Evolutionary conservation across 2,113 vertebrate genomes (phyloP), one percentile per base, ranked within the genome.

Genomic region (Telmatochromis sp.): DNA sequence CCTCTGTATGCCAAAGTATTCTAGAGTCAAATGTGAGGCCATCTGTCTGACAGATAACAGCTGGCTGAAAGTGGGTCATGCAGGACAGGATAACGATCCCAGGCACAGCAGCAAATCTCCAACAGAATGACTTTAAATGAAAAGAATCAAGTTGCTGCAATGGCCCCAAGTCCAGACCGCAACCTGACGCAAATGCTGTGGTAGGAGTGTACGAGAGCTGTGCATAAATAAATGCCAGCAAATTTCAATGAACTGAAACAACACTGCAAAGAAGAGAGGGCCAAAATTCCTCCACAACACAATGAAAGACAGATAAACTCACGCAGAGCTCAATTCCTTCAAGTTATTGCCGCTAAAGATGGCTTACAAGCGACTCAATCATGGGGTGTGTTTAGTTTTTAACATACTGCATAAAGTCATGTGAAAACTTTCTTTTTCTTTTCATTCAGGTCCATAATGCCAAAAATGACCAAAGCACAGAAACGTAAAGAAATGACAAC

Each of bases 401-500:
- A 15, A 73, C 21, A 73, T 15, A 0, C 13, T 45, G 40, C 40
- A 45, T 17, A 11, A 42, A 73, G 40, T 73, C 8, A 4, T 45
- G 21, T 10, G 37, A 15, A 73, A 42, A 45, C 21, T 73, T 40
- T 13, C 33, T 8, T 73, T 2, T 26, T 17, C 37, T 73, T 2
- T 75, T 75, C 68, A 53, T 47, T 73, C 40, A 11, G 8, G 0
- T 45, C 9, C 0, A 0, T 8, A 19, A 49, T 78, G 15, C 26
- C 21, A 51, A 78, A 49, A 78, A 31, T 75, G 1, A 75, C 70
- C 70, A 75, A 47, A 28, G 9, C 70, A 75, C 42, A 23, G 10
- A 75, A 45, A 73, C 0, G 42, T 0, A 31, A 49, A 6, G 17
- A 1, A 33, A 75, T 28, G 8, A 26, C 23, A 5, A 75, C 23